phyloP scores from a whole-genome alignment of 1,140 invertebrate species.

The Thaumatotibia leucotreta region DNA sequence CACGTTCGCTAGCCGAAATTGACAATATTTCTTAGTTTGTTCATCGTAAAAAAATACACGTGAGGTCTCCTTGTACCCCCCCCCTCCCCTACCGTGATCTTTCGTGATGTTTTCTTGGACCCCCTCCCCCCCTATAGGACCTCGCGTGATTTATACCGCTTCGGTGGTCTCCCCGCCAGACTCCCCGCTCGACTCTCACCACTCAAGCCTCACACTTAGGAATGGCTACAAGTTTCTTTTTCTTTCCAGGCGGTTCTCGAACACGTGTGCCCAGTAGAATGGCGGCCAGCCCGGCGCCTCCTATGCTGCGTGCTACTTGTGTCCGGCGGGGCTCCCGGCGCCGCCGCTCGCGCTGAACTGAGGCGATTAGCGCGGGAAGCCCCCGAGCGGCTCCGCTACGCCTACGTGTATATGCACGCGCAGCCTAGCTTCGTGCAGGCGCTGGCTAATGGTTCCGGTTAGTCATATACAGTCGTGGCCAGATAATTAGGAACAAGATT shows the following conservation, averaged over 20 bases:
- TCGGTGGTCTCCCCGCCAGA: too few species aligned
- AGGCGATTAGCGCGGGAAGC: constrained; percentile 80
- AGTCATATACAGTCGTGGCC: constrained; percentile 6
- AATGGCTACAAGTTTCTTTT: too few species aligned
- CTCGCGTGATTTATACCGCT: too few species aligned
- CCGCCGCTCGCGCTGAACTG: constrained; percentile 75
- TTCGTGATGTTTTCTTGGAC: too few species aligned
- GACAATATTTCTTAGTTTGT: too few species aligned
- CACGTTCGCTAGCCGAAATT: too few species aligned
- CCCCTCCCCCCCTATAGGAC: too few species aligned
- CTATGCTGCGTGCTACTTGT: constrained; percentile 91
- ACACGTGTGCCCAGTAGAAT: constrained; percentile 92
- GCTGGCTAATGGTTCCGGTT: constrained; percentile 79
- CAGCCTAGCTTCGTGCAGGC: constrained; percentile 89
- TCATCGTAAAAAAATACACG: too few species aligned
- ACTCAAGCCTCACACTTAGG: too few species aligned
- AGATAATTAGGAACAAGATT: not conserved
- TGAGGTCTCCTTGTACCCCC: too few species aligned
- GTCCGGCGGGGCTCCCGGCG: constrained; percentile 21
- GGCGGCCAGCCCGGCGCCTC: constrained; percentile 87
- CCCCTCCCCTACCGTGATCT: too few species aligned
- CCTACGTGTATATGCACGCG: constrained; percentile 90
- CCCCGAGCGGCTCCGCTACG: constrained; percentile 86
- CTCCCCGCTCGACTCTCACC: too few species aligned
- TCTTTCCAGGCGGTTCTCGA: constrained; percentile 85